Base-by-base conservation (phyloP, 1,140 invertebrate species). In the Pygmarrhopalites habei region DNA sequence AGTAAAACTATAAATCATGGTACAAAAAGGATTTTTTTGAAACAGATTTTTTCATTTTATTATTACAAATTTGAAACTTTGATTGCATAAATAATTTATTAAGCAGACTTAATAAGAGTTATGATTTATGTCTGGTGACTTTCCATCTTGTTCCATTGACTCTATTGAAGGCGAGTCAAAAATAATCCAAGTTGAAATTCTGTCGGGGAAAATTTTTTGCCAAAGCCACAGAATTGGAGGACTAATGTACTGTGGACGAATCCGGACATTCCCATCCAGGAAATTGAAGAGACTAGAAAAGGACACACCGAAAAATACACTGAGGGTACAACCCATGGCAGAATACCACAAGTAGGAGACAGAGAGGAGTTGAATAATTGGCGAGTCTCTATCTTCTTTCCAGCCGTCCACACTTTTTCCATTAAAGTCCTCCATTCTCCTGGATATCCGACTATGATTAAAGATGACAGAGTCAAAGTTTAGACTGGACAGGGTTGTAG, bases 291-390 rank as follows among this genome's bases (percentile, higher is more conserved):
- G 12, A 7, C 56, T 12, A 58, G 53, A 58, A 51, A 12, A 25
- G 43, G 58, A 41, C n/a, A 68, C n/a, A 2, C 66, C 66, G 19
- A 61, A 44, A 17, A 68, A 35, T 19, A 68, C 61, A 30, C 46
- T 23, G 14, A 68, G 21, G 15, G 58, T 25, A 26, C 46, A 66
- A 3, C 61, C 52, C 23, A 66, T 35, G 0, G 28, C 56, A 29
- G 59, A 43, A 21, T 64, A 64, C 60, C 60, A 64, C 57, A 66
- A 49, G 39, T 69, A 66, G 2, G 68, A 64, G n/a, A 66, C 59
- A 0, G 61, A 66, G 23, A 65, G 30, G 15, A 69, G 15, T 39
- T 47, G 23, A 29, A 58, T 59, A 21, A 55, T n/a, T 23, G 44
- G 44, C 14, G 51, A 43, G 26, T 68, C 58, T 21, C 62, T 62